Evolutionary conservation across 2,797 vertebrate genomes (phyloP).

Genomic region (Podarcis lilfordi): DNA sequence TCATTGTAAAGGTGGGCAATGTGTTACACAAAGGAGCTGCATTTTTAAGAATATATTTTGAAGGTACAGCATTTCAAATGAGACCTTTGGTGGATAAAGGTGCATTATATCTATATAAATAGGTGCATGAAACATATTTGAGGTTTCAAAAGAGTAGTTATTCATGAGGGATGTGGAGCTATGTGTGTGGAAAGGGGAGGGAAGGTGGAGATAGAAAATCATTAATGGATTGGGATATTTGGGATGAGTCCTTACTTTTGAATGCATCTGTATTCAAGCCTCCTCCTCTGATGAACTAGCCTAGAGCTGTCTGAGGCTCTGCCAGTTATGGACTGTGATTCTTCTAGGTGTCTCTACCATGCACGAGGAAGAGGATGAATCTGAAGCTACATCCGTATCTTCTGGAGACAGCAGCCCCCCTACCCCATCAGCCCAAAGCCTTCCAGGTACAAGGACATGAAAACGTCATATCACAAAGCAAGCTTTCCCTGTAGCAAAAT

Average conservation of each 20-base stretch:
- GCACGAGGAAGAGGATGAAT: conserved; percentile 37
- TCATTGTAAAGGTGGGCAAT: too few species aligned
- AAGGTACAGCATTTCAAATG: too few species aligned
- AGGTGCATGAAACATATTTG: too few species aligned
- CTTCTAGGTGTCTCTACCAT: conserved; percentile 27
- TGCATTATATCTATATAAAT: too few species aligned
- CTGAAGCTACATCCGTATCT: conserved; percentile 37
- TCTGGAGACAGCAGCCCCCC: conserved; percentile 28
- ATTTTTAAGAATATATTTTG: too few species aligned
- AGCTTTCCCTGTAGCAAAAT: neutral
- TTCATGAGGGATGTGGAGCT: too few species aligned
- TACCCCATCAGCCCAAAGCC: conserved; percentile 28
- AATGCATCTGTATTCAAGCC: neutral
- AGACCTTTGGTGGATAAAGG: too few species aligned
- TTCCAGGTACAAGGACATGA: conserved; percentile 15
- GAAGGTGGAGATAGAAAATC: too few species aligned
- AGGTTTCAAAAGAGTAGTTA: too few species aligned
- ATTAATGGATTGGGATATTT: neutral
- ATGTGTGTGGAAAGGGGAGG: too few species aligned
- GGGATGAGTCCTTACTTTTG: neutral
- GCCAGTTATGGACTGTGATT: neutral
- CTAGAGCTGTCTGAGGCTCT: neutral
- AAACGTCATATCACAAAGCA: too few species aligned
- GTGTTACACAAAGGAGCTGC: too few species aligned
- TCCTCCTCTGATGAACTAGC: neutral